These are phyloP conservation scores for Menura novaehollandiae DNA, from an alignment of 2,113 vertebrate genomes.

Conservation along the genomic window DNA sequence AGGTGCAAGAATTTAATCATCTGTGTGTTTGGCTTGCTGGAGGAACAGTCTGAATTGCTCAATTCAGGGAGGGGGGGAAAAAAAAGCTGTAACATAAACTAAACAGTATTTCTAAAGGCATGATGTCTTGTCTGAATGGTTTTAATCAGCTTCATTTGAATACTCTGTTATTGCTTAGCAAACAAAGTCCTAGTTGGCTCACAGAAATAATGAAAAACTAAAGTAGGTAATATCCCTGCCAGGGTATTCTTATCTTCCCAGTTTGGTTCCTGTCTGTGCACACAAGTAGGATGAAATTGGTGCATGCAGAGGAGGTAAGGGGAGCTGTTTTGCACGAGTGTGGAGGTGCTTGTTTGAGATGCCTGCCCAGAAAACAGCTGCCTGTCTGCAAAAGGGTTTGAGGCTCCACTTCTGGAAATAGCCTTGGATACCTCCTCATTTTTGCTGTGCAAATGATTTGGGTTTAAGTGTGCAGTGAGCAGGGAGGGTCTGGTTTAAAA, in stretches of 20 bases:
- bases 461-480: background rate
- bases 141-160: constrained; percentile 30
- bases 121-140: background rate
- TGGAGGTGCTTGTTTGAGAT: background rate
- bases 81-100: background rate
- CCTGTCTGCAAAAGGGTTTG: background rate
- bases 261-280: background rate
- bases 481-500: background rate
- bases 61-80: background rate
- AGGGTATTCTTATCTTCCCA: background rate
- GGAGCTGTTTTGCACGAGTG: background rate
- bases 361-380: background rate
- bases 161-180: background rate
- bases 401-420: background rate
- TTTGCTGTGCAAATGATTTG: background rate
- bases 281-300: background rate
- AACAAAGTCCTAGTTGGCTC: background rate
- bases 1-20: background rate
- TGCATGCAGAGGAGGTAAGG: background rate
- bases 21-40: background rate
- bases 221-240: background rate
- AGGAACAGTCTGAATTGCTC: background rate
- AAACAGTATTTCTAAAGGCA: background rate
- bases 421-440: background rate
- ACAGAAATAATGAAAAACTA: background rate